Conservation (phyloP, 2,888 invertebrate species). For the Omphaloscelis lunosa region DNA sequence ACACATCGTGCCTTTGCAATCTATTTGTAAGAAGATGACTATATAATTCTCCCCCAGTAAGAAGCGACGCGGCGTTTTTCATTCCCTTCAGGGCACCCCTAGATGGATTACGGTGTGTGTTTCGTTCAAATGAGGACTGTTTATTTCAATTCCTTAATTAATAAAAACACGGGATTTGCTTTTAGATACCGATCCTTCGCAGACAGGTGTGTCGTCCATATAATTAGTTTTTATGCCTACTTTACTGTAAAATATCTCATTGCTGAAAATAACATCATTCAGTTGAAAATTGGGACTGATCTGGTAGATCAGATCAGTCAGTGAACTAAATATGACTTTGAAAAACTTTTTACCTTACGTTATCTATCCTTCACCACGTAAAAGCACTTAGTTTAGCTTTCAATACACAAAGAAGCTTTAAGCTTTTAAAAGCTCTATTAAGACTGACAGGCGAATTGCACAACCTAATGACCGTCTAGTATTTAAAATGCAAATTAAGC, state of each 20-base stretch:
- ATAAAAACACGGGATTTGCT: slow-evolving; percentile 14
- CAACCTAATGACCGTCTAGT: slow-evolving; percentile 33
- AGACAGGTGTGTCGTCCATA: background rate
- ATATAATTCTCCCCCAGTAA: slow-evolving; percentile 85
- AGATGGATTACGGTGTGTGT: slow-evolving; percentile 61
- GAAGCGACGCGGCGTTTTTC: slow-evolving; percentile 81
- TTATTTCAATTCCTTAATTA: slow-evolving; percentile 60
- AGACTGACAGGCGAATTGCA: slow-evolving; percentile 33
- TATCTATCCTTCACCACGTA: slow-evolving; percentile 7
- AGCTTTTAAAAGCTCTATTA: slow-evolving; percentile 60
- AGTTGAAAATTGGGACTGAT: background rate
- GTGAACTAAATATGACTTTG: slow-evolving; percentile 12
- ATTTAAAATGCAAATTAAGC: slow-evolving; percentile 57
- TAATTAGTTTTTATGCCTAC: background rate
- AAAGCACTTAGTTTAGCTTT: slow-evolving; percentile 10
- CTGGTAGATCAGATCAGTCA: too few relatives aligned
- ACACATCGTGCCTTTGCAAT: slow-evolving; percentile 83
- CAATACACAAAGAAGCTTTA: slow-evolving; percentile 19
- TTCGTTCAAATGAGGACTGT: slow-evolving; percentile 49
- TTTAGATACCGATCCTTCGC: background rate
- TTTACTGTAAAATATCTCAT: background rate
- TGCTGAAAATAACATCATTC: background rate
- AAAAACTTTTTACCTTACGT: slow-evolving; percentile 7
- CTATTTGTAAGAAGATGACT: slow-evolving; percentile 88
- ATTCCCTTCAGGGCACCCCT: slow-evolving; percentile 73